Base-by-base conservation (phyloP, 2,113 vertebrate species). In the Sclerurus mexicanus region DNA sequence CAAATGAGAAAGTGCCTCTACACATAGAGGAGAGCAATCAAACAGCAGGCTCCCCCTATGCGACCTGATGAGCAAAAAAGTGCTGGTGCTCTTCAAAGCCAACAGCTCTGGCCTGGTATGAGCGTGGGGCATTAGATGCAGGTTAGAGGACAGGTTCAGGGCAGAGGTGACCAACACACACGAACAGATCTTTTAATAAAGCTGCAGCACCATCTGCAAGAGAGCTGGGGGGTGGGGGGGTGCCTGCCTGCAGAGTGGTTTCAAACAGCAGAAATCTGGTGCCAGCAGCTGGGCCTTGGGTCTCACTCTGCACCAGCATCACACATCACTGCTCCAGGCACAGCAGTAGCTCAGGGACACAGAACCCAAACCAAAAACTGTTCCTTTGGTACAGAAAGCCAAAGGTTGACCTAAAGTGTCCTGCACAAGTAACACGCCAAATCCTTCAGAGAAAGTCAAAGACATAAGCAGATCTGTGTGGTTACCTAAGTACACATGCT, bases 11-110 rank as follows among this genome's bases (percentile, higher is more conserved):
- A 53, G 21, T 77, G n/a, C 18, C 12, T 46, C 63, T 37, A 3
- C 0, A 3, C 11, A 5, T 6, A 22, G 11, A 12, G 20, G 40
- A 55, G 5, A 25, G 25, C 0, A 0, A 27, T 22, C 33, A 39
- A 80, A 71, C 37, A 90, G 12, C 35, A 68, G 69, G 28, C 33
- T 47, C 18, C 23, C 46, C 28, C 52, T 13, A 2, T 6, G 17
- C 24, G 14, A 64, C 18, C 33, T 25, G 33, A 87, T 4, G 13
- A 87, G 40, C 30, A 74, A 74, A 44, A 39, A 40, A 37, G 18
- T 37, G 39, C 28, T 49, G 56, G 17, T 72, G 71, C 9, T 66
- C 59, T 73, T 78, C 49, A 86, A 81, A 90, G 52, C 33, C 66
- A 68, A 21, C 39, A 39, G 31, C 49, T 77, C 68, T 8, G 25